Percentiles rank a stretch among this genome's conserved stretches.
Evolutionary conservation across 2,888 invertebrate species (phyloP).

Genomic region (Ennomos erosarius): DNA sequence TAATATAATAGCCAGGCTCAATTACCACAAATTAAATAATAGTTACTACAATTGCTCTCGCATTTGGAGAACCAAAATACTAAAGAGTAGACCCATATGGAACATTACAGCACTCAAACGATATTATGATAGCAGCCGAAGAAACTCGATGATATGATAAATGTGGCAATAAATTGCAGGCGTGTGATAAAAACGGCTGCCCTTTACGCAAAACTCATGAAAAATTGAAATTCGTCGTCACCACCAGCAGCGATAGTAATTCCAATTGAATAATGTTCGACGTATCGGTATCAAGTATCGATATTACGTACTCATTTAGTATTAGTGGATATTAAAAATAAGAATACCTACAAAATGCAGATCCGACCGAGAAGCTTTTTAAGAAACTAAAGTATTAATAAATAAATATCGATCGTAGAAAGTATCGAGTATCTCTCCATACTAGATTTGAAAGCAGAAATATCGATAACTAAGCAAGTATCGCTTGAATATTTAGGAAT

Average conservation of each 20-base stretch:
- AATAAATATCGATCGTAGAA: not conserved
- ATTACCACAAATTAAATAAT: too few species aligned
- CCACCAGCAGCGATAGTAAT: constrained; percentile 57
- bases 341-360: too few species aligned
- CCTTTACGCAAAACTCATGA: constrained; percentile 67
- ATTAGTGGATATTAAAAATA: too few species aligned
- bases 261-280: constrained; percentile 10
- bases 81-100: constrained; percentile 40
- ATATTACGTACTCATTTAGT: too few species aligned
- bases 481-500: constrained; percentile 16
- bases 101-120: constrained; percentile 45
- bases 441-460: not conserved
- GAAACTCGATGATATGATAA: constrained; percentile 74
- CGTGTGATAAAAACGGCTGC: constrained; percentile 70
- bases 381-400: not conserved
- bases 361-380: too few species aligned
- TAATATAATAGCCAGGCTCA: too few species aligned
- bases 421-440: constrained; percentile 1
- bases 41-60: too few species aligned
- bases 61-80: constrained; percentile 22
- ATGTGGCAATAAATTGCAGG: constrained; percentile 75
- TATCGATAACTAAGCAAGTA: constrained; percentile 2
- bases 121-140: constrained; percentile 47
- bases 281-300: not conserved
- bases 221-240: constrained; percentile 79